phyloP scores from a whole-genome alignment of 1,140 invertebrate genomes.

The Drosophila sp. region DNA sequence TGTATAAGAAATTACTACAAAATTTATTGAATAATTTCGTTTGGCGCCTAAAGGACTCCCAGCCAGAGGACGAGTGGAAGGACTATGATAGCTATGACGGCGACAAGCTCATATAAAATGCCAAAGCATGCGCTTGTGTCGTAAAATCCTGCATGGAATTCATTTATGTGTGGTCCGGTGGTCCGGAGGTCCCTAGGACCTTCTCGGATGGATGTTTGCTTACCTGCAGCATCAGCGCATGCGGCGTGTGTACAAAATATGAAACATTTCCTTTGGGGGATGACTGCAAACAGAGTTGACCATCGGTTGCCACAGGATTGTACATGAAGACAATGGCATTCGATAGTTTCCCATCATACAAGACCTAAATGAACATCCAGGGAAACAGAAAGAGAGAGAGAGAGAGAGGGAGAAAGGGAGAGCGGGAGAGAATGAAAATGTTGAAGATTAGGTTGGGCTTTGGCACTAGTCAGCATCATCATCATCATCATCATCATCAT shows the following conservation, averaged over 20 bases:
- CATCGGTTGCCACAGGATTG: conserved; percentile 99
- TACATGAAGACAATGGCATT: conserved; percentile 99
- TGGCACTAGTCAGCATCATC: conserved; percentile 49
- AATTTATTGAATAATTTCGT: conserved; percentile 81
- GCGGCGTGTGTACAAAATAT: conserved; percentile 99
- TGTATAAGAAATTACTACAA: conserved; percentile 78
- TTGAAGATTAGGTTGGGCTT: conserved; percentile 56
- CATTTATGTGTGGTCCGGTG: conserved; percentile 37
- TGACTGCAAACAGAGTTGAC: conserved; percentile 98
- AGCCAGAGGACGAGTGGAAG: no score
- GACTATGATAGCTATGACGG: neutral
- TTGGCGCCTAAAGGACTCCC: conserved; percentile 26
- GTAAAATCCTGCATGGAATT: conserved; percentile 75
- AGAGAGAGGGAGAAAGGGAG: neutral
- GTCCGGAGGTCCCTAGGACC: neutral
- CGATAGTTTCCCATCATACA: conserved; percentile 99
- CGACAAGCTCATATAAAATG: conserved; percentile 71
- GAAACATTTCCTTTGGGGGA: conserved; percentile 98
- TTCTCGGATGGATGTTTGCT: conserved; percentile 58
- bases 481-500: conserved; percentile 9
- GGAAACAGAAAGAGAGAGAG: neutral
- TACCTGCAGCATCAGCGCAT: conserved; percentile 99
- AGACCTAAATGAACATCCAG: conserved; percentile 87
- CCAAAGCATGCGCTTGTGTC: conserved; percentile 72
- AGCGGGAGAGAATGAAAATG: conserved; percentile 1